Evolutionary conservation across 2,888 invertebrate species (phyloP).

Genomic region (Dasysyrphus tricinctus): DNA sequence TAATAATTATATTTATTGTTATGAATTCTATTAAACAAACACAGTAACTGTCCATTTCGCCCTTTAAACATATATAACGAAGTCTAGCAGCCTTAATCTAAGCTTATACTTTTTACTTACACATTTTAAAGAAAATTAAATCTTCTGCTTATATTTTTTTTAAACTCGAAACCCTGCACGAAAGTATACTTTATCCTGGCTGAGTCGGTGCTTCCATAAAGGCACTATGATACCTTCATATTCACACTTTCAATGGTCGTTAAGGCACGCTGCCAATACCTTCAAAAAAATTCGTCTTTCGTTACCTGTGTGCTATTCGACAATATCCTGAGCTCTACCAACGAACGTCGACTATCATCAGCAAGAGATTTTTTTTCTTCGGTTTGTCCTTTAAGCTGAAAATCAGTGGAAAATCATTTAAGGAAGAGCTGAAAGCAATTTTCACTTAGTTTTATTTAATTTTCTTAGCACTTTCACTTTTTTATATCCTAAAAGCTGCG

Average conservation of each 20-base stretch:
- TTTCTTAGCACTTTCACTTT: constrained; percentile 62
- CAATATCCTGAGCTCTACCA: neutral
- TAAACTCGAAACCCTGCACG: neutral
- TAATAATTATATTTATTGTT: no score
- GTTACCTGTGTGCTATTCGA: constrained; percentile 2
- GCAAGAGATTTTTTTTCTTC: constrained; percentile 10
- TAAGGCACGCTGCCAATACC: constrained; percentile 51
- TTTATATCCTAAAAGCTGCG: constrained; percentile 20
- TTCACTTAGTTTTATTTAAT: constrained; percentile 72
- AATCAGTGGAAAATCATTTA: constrained; percentile 61
- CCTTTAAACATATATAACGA: no score
- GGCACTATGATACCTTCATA: constrained; percentile 11
- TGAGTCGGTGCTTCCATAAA: neutral
- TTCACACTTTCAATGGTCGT: constrained; percentile 28
- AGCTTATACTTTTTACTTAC: neutral
- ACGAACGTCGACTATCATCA: constrained; percentile 11
- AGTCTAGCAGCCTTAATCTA: neutral
- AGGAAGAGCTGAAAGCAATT: constrained; percentile 62
- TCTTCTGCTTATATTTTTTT: neutral
- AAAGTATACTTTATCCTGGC: neutral
- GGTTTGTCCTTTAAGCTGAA: constrained; percentile 27
- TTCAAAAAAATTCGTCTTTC: constrained; percentile 15
- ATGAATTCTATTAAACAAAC: no score
- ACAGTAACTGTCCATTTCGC: no score
- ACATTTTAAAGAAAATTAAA: neutral